Evolutionary conservation across 2,113 vertebrate genomes (phyloP).

Genomic region (Ophthalmolycus amberensis): DNA sequence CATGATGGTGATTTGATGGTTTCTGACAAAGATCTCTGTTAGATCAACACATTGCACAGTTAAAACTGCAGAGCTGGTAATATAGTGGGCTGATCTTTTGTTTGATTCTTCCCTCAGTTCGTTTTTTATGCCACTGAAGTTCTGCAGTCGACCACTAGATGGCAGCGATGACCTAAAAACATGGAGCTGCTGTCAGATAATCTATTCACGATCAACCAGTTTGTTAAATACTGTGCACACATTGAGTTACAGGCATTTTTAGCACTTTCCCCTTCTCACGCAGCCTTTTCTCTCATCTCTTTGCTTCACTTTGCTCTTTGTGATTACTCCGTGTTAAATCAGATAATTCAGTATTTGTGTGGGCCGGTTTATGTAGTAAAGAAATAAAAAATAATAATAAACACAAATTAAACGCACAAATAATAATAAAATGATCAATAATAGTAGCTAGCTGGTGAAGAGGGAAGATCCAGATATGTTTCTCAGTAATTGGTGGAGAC

Average conservation of each 20-base stretch:
- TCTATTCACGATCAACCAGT: background rate
- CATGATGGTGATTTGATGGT: background rate
- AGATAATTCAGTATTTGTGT: background rate
- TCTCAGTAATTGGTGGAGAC: background rate
- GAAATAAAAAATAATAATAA: no score
- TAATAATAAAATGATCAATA: no score
- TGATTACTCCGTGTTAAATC: background rate
- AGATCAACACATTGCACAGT: background rate
- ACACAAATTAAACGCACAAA: no score
- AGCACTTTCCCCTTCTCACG: background rate
- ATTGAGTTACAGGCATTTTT: background rate
- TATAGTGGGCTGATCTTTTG: background rate
- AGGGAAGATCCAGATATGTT: background rate
- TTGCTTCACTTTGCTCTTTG: background rate
- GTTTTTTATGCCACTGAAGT: constrained; percentile 1
- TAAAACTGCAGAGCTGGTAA: background rate
- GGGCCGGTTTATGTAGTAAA: background rate
- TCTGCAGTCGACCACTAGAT: constrained; percentile 60
- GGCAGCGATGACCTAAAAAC: constrained; percentile 38
- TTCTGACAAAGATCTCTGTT: background rate
- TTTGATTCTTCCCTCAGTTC: background rate
- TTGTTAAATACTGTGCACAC: background rate
- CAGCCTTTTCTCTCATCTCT: background rate
- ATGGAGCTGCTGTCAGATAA: background rate
- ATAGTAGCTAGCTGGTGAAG: background rate